phyloP scores from a whole-genome alignment of 1,140 invertebrate genomes.

The Sycobia sp. region DNA sequence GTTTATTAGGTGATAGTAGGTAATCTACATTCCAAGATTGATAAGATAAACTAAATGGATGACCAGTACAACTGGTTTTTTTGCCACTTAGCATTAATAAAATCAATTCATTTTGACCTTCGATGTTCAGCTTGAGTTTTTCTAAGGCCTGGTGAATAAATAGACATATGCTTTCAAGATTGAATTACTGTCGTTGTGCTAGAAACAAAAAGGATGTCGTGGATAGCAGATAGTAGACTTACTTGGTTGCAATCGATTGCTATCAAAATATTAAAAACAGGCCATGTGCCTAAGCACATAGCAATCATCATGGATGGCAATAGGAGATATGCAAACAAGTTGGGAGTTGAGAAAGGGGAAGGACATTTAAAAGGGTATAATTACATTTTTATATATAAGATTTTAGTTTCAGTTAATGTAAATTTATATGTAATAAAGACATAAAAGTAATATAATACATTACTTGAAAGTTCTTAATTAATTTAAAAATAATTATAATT shows the following conservation, averaged over 20 bases:
- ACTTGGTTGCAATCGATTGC: conserved; percentile 78
- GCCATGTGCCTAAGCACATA: conserved; percentile 86
- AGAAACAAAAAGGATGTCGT: conserved; percentile 67
- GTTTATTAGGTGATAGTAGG: too few relatives aligned
- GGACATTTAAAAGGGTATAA: conserved; percentile 85
- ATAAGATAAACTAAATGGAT: too few relatives aligned
- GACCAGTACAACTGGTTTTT: too few relatives aligned
- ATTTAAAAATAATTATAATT: background rate
- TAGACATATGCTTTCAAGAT: conserved; percentile 13
- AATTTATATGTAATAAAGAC: too few relatives aligned
- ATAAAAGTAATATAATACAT: too few relatives aligned
- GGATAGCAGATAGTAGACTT: conserved; percentile 77
- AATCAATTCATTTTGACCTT: too few relatives aligned
- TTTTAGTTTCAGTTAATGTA: too few relatives aligned
- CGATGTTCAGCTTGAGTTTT: too few relatives aligned
- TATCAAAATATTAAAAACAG: conserved; percentile 80
- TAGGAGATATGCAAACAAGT: conserved; percentile 88
- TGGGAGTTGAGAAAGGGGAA: conserved; percentile 74
- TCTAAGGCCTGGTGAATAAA: too few relatives aligned
- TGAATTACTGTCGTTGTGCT: background rate
- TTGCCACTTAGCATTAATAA: too few relatives aligned
- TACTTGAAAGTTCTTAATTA: background rate
- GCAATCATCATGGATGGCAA: conserved; percentile 99
- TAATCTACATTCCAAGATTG: too few relatives aligned
- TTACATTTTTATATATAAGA: conserved; percentile 10